Evolutionary conservation across 2,888 invertebrate genomes (phyloP).

Genomic region (Troides oblongomaculatus): DNA sequence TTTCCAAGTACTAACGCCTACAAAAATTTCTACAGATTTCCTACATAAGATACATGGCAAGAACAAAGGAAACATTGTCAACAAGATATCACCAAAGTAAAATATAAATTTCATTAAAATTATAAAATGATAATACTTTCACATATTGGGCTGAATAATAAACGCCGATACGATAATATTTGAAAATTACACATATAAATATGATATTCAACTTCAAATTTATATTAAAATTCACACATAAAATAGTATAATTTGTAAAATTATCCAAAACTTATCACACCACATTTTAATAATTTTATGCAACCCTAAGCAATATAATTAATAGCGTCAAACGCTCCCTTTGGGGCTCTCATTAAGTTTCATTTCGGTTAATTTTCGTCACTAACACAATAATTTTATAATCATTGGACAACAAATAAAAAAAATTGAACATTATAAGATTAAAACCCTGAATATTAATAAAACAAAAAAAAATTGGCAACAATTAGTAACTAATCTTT

Average conservation of each 20-base stretch:
- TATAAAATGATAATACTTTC: conserved; percentile 62
- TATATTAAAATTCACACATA: conserved; percentile 76
- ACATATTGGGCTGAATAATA: conserved; percentile 40
- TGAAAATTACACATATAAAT: conserved; percentile 53
- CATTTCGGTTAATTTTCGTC: conserved; percentile 76
- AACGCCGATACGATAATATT: conserved; percentile 50
- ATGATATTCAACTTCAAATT: conserved; percentile 66
- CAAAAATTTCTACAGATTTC: conserved; percentile 71
- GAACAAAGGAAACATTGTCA: conserved; percentile 73
- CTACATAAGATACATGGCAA: conserved; percentile 78
- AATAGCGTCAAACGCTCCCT: conserved; percentile 79
- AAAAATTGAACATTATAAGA: conserved; percentile 71
- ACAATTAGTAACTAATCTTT: conserved; percentile 77
- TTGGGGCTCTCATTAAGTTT: conserved; percentile 75
- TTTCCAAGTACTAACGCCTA: conserved; percentile 75
- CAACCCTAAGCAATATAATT: conserved; percentile 78
- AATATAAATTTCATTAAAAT: conserved; percentile 45
- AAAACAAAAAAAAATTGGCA: conserved; percentile 75
- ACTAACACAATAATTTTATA: conserved; percentile 78
- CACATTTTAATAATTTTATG: conserved; percentile 77
- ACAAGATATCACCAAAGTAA: conserved; percentile 62
- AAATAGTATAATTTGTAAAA: conserved; percentile 80
- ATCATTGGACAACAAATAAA: conserved; percentile 78
- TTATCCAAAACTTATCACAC: conserved; percentile 81
- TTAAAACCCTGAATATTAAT: conserved; percentile 78